phyloP scores from a whole-genome alignment of 2,888 invertebrate species.

The Agrotis segetum region DNA sequence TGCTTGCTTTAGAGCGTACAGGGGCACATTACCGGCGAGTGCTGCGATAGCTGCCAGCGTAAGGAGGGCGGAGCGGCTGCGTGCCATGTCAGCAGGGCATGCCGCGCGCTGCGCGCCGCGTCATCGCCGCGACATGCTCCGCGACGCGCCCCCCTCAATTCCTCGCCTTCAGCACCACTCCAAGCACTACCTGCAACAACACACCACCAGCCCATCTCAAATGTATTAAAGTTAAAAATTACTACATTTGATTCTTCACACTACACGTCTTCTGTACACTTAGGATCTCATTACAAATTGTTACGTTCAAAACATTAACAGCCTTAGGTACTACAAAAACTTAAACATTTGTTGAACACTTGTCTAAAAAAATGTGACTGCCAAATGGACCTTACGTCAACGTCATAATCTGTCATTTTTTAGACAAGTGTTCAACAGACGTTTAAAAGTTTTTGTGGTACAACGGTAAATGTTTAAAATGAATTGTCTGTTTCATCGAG shows the following conservation, averaged over 20 bases:
- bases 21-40: slow-evolving; percentile 81
- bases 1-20: slow-evolving; percentile 15
- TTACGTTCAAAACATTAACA: slow-evolving; percentile 31
- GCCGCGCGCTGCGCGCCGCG: slow-evolving; percentile 78
- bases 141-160: slow-evolving; percentile 67
- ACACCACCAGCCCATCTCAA: background rate
- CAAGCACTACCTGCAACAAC: slow-evolving; percentile 55
- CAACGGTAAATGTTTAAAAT: slow-evolving; percentile 49
- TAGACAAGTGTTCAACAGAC: too few relatives aligned
- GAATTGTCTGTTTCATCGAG: slow-evolving; percentile 53
- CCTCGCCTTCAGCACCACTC: slow-evolving; percentile 60
- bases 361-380: too few relatives aligned
- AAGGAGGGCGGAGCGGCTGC: slow-evolving; percentile 89
- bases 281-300: background rate
- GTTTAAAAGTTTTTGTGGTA: too few relatives aligned
- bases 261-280: slow-evolving; percentile 4
- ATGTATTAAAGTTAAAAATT: background rate
- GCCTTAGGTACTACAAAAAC: too few relatives aligned
- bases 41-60: slow-evolving; percentile 88
- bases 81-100: slow-evolving; percentile 90
- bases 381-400: too few relatives aligned
- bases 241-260: too few relatives aligned
- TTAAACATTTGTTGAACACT: too few relatives aligned
- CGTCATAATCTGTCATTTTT: too few relatives aligned
- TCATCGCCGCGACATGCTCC: slow-evolving; percentile 85